phyloP scores from a whole-genome alignment of 2,113 vertebrate genomes.

The Anolis sagrei region DNA sequence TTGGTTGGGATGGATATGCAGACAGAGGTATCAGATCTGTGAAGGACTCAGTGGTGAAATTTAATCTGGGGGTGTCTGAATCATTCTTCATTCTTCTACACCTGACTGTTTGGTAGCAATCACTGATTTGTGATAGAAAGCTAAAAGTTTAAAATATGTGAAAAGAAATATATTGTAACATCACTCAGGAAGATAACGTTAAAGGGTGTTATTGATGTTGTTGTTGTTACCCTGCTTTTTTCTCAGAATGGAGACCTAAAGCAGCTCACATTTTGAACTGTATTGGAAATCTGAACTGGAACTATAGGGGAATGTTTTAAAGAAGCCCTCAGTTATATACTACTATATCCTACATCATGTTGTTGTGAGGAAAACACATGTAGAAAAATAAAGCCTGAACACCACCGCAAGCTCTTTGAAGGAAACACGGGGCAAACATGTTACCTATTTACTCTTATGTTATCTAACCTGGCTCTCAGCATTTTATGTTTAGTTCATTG shows the following conservation, averaged over 20 bases:
- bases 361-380: not conserved
- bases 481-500: conserved; percentile 10
- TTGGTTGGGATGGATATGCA: not conserved
- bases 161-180: not conserved
- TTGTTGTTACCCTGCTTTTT: no score
- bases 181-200: no score
- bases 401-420: not conserved
- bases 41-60: not conserved
- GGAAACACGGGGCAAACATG: not conserved
- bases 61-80: not conserved
- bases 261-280: not conserved
- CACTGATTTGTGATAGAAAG: not conserved
- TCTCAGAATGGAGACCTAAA: no score
- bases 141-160: not conserved
- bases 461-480: conserved; percentile 10
- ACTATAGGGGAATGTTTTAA: not conserved
- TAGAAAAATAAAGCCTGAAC: not conserved
- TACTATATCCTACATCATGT: not conserved
- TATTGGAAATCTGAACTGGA: not conserved
- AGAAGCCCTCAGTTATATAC: not conserved
- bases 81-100: not conserved
- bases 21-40: not conserved
- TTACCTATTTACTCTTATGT: not conserved
- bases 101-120: not conserved
- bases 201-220: no score